These are phyloP conservation scores for Anthopleura sola DNA, from an alignment of 64 coral and sea anemone species.

Conservation along the genomic window DNA sequence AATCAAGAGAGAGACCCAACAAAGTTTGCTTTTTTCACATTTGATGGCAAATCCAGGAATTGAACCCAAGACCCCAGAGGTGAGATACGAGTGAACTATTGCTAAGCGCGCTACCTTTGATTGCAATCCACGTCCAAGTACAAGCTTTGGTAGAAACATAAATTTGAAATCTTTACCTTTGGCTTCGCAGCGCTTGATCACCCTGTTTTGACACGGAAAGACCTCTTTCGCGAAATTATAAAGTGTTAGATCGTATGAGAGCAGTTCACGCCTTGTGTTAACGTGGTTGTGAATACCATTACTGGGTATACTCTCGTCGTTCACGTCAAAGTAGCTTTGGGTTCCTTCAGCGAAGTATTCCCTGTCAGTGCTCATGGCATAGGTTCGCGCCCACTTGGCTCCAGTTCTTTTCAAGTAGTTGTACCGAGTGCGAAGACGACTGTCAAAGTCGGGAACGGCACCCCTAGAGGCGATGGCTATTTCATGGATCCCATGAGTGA, in stretches of 20 bases:
- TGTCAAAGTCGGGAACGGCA: slow-evolving; percentile 70
- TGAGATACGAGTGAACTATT: too few species aligned
- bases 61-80: too few species aligned
- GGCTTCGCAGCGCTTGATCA: slow-evolving; percentile 70
- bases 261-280: slow-evolving; percentile 72
- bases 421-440: slow-evolving; percentile 56
- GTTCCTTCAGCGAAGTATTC: slow-evolving; percentile 94
- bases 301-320: slow-evolving; percentile 50
- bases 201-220: slow-evolving; percentile 84
- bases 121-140: too few species aligned
- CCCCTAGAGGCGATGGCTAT: slow-evolving; percentile 50
- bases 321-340: slow-evolving; percentile 85
- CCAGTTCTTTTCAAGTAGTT: slow-evolving; percentile 56
- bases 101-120: too few species aligned
- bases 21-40: too few species aligned
- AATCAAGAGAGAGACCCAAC: too few species aligned
- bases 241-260: slow-evolving; percentile 54
- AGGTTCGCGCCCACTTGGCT: slow-evolving; percentile 52
- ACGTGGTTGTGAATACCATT: slow-evolving; percentile 94
- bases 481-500: slow-evolving; percentile 81
- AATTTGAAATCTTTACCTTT: slow-evolving; percentile 27
- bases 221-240: slow-evolving; percentile 84
- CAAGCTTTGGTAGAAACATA: neutral
- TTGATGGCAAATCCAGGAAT: too few species aligned
- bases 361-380: slow-evolving; percentile 83